These are phyloP conservation scores for Epinephelus lanceolatus DNA, from an alignment of 2,113 vertebrate genomes.

Conservation along the genomic window DNA sequence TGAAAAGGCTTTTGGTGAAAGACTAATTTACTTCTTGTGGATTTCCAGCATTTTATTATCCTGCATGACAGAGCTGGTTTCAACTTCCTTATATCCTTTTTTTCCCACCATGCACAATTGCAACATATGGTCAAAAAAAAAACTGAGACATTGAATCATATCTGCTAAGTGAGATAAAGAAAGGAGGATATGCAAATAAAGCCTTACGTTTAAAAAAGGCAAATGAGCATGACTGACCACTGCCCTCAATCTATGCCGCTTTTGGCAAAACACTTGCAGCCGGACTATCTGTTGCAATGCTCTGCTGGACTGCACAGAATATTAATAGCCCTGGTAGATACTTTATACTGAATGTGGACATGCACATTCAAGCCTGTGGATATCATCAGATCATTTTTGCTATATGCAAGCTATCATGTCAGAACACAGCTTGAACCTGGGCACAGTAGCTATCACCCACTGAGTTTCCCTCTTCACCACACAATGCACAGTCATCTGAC, in stretches of 20 bases:
- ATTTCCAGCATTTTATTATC: not conserved
- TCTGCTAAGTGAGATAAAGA: not conserved
- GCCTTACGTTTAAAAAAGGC: not conserved
- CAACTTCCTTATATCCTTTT: not conserved
- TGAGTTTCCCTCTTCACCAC: not conserved
- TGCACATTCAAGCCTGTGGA: not conserved
- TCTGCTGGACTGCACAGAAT: slow-evolving; percentile 27
- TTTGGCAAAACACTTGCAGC: slow-evolving; percentile 29
- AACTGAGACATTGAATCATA: not conserved
- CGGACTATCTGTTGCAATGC: slow-evolving; percentile 26
- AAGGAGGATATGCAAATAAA: not conserved
- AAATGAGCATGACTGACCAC: not conserved
- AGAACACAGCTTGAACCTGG: not conserved
- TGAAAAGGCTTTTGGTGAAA: not conserved
- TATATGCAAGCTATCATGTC: not conserved
- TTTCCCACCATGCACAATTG: not conserved
- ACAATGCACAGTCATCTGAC: not conserved
- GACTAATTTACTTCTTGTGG: not conserved
- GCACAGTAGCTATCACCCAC: too few relatives aligned
- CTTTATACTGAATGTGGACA: slow-evolving; percentile 30
- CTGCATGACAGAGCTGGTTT: not conserved
- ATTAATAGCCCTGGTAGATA: slow-evolving; percentile 64
- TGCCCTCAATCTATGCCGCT: not conserved
- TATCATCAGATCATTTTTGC: not conserved
- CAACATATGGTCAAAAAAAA: not conserved